Evolutionary conservation across 2,888 invertebrate species (phyloP), one percentile per base, ranked within the genome.

Genomic region (Nemoura dubitans): DNA sequence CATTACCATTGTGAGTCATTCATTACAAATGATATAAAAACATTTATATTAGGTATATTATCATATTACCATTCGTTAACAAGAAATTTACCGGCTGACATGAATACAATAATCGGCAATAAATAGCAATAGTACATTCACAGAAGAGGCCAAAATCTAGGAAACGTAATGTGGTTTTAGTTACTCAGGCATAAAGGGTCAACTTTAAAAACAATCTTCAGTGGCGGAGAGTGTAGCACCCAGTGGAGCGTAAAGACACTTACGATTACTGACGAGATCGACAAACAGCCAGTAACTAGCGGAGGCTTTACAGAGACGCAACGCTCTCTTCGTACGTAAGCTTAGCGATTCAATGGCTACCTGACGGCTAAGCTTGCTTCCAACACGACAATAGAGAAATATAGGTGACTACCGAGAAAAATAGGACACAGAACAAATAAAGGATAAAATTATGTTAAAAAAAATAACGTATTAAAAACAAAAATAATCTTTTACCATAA

Each of bases 371-470:
- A 36, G 36, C 36, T 59, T 2, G 59, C 10, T 59, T 14, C 2
- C 59, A 59, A 14, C 1, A 7, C 2, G 21, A 21, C 59, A 59
- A 59, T 21, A 59, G 2, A 59, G 21, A 59, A 21, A 16, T 59
- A 21, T 10, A 59, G 59, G 59, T 21, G 59, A 21, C 21, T 59
- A 59, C 36, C 10, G 10, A 7, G 59, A 59, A 59, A 59, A 59
- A 6, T 2, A 14, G 21, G 59, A 59, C 59, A 81, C 28, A 81
- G n/a, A 81, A 14, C 14, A 30, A 81, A 27, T 30, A 28, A 81
- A 83, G 26, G 26, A 83, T 43, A 83, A 83, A 83, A 83, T 43
- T 43, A 83, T 81, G 29, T 36, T 83, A 83, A 27, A 83, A 36
- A 83, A 83, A 83, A 83, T 83, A 83, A 84, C 21, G 59, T 29